A percentile compares a stretch with the other conserved stretches of the same genome.
Evolutionary conservation across 2,888 invertebrate genomes (phyloP).

Genomic region (Tubulanus polymorphus): DNA sequence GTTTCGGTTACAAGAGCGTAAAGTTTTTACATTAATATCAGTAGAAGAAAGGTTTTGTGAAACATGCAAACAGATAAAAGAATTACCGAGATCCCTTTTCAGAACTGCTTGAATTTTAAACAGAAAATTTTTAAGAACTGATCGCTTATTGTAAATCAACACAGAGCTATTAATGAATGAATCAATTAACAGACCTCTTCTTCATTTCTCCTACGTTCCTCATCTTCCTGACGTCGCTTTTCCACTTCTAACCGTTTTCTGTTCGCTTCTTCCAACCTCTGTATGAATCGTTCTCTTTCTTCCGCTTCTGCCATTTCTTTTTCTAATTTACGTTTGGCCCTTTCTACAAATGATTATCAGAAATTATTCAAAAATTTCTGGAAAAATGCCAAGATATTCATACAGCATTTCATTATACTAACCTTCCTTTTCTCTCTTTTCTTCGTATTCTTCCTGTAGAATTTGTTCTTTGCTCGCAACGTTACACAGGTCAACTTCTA

Average conservation of each 20-base stretch:
- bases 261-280: slow-evolving; percentile 18
- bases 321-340: slow-evolving; percentile 12
- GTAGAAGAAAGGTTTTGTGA: no score
- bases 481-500: slow-evolving; percentile 48
- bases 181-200: slow-evolving; percentile 35
- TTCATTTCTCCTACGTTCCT: slow-evolving; percentile 23
- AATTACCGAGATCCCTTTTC: no score
- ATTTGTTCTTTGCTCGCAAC: slow-evolving; percentile 35
- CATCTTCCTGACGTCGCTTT: slow-evolving; percentile 22
- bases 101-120: no score
- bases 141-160: no score
- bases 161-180: neutral
- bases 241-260: slow-evolving; percentile 22
- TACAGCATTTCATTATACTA: neutral
- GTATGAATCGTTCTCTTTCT: slow-evolving; percentile 15
- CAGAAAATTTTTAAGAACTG: no score
- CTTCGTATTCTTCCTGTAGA: slow-evolving; percentile 30
- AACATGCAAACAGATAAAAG: no score
- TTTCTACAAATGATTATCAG: no score
- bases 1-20: no score
- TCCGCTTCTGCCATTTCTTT: slow-evolving; percentile 15
- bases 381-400: neutral
- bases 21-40: no score
- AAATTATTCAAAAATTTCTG: no score
- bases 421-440: slow-evolving; percentile 33